Evolutionary conservation across 2,888 invertebrate species (phyloP), one percentile per base, ranked within the genome.

Genomic region (Plebejus anna): DNA sequence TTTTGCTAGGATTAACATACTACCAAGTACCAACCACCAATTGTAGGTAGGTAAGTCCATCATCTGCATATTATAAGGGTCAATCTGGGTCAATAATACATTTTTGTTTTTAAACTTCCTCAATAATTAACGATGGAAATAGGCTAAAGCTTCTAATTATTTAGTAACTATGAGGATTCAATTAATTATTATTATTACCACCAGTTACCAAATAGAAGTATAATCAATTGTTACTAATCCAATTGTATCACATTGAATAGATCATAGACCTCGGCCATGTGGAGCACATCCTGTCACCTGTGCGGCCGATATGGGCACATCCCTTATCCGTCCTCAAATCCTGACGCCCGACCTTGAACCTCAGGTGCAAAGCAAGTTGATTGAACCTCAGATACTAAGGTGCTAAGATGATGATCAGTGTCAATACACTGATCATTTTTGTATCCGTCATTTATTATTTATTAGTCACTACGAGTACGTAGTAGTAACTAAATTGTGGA

Each of bases 291-390:
- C 73, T 73, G 55, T 32, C 73, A 73, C 73, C 73, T 73, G 73
- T 73, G 51, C 13, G 13, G 4, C 73, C 11, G 28, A 73, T 51
- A 51, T 32, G 73, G 73, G 32, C 55, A 32, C 55, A 55, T 55
- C 51, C 73, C 73, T 28, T 32, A 47, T 73, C 28, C 16, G 73
- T 28, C 73, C 16, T 51, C 73, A 22, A 51, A 32, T 51, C 32
- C 51, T 47, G 5, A 16, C 51, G 28, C 13, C 72, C 51, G 73
- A 73, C 73, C 73, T 73, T 73, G 73, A 73, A 73, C 73, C 73
- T 55, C 51, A 36, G 66, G 66, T 66, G 66, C 32, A 16, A 66
- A 22, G 22, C 28, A 22, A 28, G 5, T 28, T 28, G 22, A 6
- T 61, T 2, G 6, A 32, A 32, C 32, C 32, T 32, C 32, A 32